A percentile compares a stretch with the other conserved stretches of the same genome.
Evolutionary conservation across 1,140 invertebrate species (phyloP).

Genomic region (Papilio machaon): DNA sequence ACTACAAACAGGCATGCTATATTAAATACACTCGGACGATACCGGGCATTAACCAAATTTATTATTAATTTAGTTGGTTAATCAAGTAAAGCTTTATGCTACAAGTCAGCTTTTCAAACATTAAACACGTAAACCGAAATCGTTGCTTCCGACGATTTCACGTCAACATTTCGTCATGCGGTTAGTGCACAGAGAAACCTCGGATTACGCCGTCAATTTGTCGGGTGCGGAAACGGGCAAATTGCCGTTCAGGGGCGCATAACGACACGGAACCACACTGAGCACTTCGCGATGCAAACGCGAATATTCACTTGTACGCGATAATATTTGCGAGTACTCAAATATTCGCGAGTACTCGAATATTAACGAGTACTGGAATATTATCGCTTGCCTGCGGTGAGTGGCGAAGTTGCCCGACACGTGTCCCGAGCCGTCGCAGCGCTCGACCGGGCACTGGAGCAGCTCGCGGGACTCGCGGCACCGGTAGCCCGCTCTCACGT

Average conservation of each 20-base stretch:
- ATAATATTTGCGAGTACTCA: slow-evolving; percentile 16
- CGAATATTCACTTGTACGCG: slow-evolving; percentile 33
- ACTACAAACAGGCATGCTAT: neutral
- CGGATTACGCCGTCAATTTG: slow-evolving; percentile 60
- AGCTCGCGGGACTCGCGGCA: slow-evolving; percentile 76
- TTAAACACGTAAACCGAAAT: slow-evolving; percentile 24
- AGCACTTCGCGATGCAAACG: slow-evolving; percentile 40
- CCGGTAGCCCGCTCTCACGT: slow-evolving; percentile 89
- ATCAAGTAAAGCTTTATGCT: slow-evolving; percentile 1
- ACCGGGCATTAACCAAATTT: neutral
- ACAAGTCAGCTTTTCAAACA: slow-evolving; percentile 27
- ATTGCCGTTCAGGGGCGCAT: slow-evolving; percentile 55
- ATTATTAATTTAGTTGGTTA: neutral
- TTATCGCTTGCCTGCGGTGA: slow-evolving; percentile 84
- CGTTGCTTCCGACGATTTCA: slow-evolving; percentile 36
- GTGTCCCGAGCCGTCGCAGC: slow-evolving; percentile 94
- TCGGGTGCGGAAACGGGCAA: slow-evolving; percentile 62
- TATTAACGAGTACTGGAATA: slow-evolving; percentile 47
- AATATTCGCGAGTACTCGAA: slow-evolving; percentile 4
- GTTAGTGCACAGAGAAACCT: slow-evolving; percentile 66
- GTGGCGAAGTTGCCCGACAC: slow-evolving; percentile 93
- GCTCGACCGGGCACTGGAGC: slow-evolving; percentile 95
- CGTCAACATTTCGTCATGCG: slow-evolving; percentile 56
- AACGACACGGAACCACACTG: slow-evolving; percentile 38
- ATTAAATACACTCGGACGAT: neutral